Percentiles rank a stretch among this genome's conserved stretches.
These are phyloP conservation scores for Chloromyia formosa DNA, from an alignment of 2,888 invertebrate genomes.

Conservation along the genomic window DNA sequence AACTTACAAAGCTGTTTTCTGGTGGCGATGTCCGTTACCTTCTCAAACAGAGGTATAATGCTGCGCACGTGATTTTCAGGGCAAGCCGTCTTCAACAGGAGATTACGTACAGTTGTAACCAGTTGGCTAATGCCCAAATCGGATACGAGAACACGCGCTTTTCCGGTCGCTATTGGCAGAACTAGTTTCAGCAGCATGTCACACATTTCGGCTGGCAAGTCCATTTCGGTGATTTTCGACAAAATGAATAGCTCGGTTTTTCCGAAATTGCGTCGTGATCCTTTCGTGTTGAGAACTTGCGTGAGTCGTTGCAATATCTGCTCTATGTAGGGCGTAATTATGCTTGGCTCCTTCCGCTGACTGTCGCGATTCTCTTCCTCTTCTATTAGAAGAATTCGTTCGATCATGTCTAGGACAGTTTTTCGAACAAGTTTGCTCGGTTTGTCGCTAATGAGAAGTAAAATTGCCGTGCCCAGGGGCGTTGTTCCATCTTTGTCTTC, in stretches of 20 bases:
- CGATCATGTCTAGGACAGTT: slow-evolving; percentile 77
- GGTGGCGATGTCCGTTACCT: slow-evolving; percentile 71
- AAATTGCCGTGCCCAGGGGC: slow-evolving; percentile 70
- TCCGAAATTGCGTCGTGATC: slow-evolving; percentile 69
- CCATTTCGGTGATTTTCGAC: slow-evolving; percentile 79
- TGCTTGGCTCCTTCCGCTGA: slow-evolving; percentile 72
- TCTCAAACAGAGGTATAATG: slow-evolving; percentile 77
- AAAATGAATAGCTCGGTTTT: slow-evolving; percentile 78
- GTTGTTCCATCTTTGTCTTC: slow-evolving; percentile 63
- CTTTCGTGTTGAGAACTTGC: slow-evolving; percentile 70
- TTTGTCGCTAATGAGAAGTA: slow-evolving; percentile 75
- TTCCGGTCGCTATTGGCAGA: slow-evolving; percentile 68
- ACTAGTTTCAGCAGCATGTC: slow-evolving; percentile 75
- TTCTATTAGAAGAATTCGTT: slow-evolving; percentile 74
- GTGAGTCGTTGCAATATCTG: slow-evolving; percentile 76
- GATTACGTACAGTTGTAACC: slow-evolving; percentile 76
- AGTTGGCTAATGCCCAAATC: slow-evolving; percentile 77
- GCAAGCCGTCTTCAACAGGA: slow-evolving; percentile 73
- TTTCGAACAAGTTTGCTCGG: slow-evolving; percentile 72
- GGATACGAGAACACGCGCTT: slow-evolving; percentile 51
- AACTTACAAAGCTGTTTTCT: slow-evolving; percentile 75
- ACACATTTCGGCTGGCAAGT: slow-evolving; percentile 73
- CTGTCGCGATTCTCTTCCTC: slow-evolving; percentile 66
- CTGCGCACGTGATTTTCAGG: slow-evolving; percentile 74
- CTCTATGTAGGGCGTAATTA: slow-evolving; percentile 78